phyloP scores from a whole-genome alignment of 1,140 invertebrate genomes.

The Holotrichia oblita region DNA sequence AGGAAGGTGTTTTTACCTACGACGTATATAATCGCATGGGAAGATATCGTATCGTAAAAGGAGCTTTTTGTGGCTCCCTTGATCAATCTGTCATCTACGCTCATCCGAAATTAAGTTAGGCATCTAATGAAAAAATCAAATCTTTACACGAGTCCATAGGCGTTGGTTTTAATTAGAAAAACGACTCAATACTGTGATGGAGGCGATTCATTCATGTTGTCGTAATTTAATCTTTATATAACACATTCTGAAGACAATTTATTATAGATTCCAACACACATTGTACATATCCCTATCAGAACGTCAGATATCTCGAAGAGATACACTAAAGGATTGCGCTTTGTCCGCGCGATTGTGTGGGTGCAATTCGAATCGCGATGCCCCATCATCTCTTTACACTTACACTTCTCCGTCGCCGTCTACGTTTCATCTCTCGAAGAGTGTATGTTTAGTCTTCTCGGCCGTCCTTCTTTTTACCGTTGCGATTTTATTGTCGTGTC shows the following conservation, averaged over 20 bases:
- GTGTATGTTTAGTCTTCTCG: neutral
- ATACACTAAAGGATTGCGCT: neutral
- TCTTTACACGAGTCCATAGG: neutral
- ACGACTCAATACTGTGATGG: neutral
- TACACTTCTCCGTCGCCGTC: no score
- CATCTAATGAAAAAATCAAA: neutral
- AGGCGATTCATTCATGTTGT: no score
- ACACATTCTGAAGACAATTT: neutral
- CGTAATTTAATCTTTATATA: no score
- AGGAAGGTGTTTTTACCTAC: slow-evolving; percentile 31
- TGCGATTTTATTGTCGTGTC: neutral
- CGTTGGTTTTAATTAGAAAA: neutral
- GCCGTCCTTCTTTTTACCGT: neutral
- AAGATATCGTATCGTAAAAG: neutral
- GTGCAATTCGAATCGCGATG: neutral
- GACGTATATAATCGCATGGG: neutral
- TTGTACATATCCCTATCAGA: neutral
- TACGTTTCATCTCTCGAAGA: no score
- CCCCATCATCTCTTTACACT: slow-evolving; percentile 3
- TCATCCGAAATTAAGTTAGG: neutral
- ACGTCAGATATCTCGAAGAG: neutral
- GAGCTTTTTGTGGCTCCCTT: neutral
- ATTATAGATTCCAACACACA: neutral
- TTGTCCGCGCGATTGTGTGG: neutral
- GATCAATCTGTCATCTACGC: slow-evolving; percentile 11